These are phyloP conservation scores for Bombus waltoni DNA, from an alignment of 1,140 invertebrate genomes.

Conservation along the genomic window DNA sequence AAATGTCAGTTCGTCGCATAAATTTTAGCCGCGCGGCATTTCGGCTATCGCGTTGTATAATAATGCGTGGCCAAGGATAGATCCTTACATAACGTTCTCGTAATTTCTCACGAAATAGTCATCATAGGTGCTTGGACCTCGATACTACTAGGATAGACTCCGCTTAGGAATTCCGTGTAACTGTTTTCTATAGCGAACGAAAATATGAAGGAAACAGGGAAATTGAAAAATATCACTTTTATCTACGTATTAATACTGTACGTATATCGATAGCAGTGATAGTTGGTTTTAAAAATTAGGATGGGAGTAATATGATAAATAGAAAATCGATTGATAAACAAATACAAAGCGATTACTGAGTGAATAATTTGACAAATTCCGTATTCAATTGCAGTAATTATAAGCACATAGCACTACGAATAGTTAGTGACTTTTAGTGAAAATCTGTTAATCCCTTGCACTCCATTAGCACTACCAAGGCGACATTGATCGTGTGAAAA, in stretches of 20 bases:
- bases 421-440: no score
- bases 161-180: not conserved
- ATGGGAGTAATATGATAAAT: not conserved
- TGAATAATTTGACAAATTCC: not conserved
- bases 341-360: not conserved
- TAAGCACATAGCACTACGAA: no score
- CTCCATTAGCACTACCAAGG: no score
- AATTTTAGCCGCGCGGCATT: not conserved
- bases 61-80: not conserved
- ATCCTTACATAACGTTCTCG: not conserved
- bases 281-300: not conserved
- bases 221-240: not conserved
- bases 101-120: slow-evolving; percentile 24
- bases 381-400: not conserved
- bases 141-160: not conserved
- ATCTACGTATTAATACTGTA: not conserved
- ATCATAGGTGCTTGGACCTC: not conserved
- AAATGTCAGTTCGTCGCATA: not conserved
- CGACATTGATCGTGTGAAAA: no score
- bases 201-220: not conserved
- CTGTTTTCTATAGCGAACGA: not conserved
- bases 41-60: slow-evolving; percentile 4
- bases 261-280: no score
- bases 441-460: no score
- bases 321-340: not conserved